Base-by-base conservation (phyloP, 1,140 invertebrate genomes). In the Aphelenchoides besseyi region DNA sequence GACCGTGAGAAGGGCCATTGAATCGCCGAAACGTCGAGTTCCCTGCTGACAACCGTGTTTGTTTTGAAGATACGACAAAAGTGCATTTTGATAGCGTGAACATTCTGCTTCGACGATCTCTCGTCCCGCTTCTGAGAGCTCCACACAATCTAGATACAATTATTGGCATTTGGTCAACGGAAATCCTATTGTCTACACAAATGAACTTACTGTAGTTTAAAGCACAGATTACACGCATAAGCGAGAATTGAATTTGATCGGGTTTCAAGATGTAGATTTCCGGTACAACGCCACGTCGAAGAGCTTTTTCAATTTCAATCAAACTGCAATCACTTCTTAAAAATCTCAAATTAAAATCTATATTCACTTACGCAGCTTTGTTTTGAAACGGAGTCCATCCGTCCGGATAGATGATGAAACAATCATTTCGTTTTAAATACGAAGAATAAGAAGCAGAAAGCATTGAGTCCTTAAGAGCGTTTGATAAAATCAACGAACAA, bases 61-160 rank as follows among this genome's bases (percentile, higher is more conserved):
- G 62, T 67, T 66, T 67, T 66, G 62, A 29, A 66, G 62, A 18
- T 66, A 66, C 8, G 5, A 8, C 33, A 66, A 18, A 16, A 66
- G 62, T 18, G 61, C 62, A 29, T 5, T 8, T 23, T 5, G 5
- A 29, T 66, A 66, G 5, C 18, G 5, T 18, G 62, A 52, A 18
- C 62, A 67, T 23, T 66, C 62, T n/a, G 5, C 16, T 8, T 48
- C 5, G 16, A 66, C 16, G 5, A 23, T 5, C 5, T 66, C 33
- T 16, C 18, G 62, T 52, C n/a, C 62, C 26, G 5, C 62, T 59
- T 66, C 62, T 8, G 3, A 55, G 5, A 66, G 26, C 16, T 67
- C 62, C 33, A 16, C 18, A 18, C 33, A 52, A 8, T 5, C 62
- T 66, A 29, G 52, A 66, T 12, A n/a, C 16, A 53, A 61, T 53